A percentile compares a stretch with the other conserved stretches of the same genome.
Conservation (phyloP, 30 jellyfish, hydroid and myxozoan genomes). For the Rhopilema esculentum region DNA sequence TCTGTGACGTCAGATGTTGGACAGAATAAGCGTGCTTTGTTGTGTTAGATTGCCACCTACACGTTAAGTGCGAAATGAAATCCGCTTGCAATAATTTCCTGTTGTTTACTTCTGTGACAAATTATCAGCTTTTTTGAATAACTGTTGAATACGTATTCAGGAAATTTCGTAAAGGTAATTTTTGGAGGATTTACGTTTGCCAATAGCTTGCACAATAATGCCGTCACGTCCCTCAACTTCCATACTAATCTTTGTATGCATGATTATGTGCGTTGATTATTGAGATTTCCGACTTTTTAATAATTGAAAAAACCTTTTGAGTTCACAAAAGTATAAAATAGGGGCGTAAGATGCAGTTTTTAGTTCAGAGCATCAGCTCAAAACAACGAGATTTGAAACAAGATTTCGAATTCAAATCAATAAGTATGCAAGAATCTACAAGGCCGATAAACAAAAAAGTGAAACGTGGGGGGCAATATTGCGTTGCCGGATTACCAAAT, state of each 20-base stretch:
- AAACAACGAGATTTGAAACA: not conserved
- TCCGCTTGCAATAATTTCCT: not conserved
- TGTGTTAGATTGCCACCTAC: not conserved
- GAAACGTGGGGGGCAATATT: conserved; percentile 15
- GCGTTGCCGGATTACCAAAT: conserved; percentile 20
- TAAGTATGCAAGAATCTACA: not conserved
- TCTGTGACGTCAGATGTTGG: not conserved
- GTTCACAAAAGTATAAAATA: not conserved
- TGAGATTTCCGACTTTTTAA: not conserved
- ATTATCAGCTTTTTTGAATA: not conserved
- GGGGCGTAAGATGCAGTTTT: not conserved
- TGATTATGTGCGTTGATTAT: not conserved
- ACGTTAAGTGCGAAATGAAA: not conserved
- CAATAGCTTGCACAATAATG: not conserved
- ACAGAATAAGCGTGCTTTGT: not conserved
- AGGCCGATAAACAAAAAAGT: conserved; percentile 1
- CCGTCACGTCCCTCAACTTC: not conserved
- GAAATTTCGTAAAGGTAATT: not conserved
- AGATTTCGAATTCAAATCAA: not conserved
- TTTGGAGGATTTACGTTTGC: not conserved
- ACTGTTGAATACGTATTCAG: not conserved
- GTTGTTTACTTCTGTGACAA: not conserved
- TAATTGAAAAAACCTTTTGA: not conserved
- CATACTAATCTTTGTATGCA: not conserved
- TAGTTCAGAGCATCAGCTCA: not conserved